Conservation (phyloP, 30 jellyfish, hydroid and myxozoan species). For the Hydractinia echinata region DNA sequence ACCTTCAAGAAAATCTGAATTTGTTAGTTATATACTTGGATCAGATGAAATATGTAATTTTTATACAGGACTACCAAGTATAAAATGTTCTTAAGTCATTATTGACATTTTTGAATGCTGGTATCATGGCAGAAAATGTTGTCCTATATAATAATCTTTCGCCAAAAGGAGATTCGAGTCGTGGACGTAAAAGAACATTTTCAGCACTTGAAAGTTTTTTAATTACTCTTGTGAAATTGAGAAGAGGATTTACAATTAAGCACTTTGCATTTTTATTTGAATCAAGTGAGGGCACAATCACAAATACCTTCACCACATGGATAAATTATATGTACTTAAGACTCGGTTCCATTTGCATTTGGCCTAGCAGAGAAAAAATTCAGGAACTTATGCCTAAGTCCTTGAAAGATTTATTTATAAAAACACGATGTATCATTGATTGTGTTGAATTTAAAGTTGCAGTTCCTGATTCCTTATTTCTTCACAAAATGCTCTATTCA, state of each 20-base stretch:
- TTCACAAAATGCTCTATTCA: constrained; percentile 26
- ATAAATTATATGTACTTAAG: background rate
- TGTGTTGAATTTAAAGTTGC: constrained; percentile 25
- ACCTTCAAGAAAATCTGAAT: too few relatives aligned
- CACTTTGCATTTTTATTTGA: background rate
- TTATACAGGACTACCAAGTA: too few relatives aligned
- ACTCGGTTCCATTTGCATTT: constrained; percentile 2
- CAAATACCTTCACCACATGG: background rate
- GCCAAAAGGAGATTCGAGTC: too few relatives aligned
- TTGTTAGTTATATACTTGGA: too few relatives aligned
- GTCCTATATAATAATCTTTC: too few relatives aligned
- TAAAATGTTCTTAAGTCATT: too few relatives aligned
- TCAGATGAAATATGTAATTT: too few relatives aligned
- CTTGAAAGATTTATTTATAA: constrained; percentile 3
- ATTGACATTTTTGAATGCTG: too few relatives aligned
- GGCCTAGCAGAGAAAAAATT: constrained; percentile 1
- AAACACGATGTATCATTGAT: constrained; percentile 1
- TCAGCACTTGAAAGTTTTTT: background rate
- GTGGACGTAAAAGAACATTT: too few relatives aligned
- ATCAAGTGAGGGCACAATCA: background rate
- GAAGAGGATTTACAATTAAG: too few relatives aligned
- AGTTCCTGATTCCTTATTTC: constrained; percentile 4
- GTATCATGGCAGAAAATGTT: too few relatives aligned
- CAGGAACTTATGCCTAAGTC: background rate
- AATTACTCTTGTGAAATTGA: background rate